A percentile compares a stretch with the other conserved stretches of the same genome.
These are phyloP conservation scores for Plecturocebus donacophilus DNA, from an alignment of 2,113 vertebrate genomes.

Conservation along the genomic window DNA sequence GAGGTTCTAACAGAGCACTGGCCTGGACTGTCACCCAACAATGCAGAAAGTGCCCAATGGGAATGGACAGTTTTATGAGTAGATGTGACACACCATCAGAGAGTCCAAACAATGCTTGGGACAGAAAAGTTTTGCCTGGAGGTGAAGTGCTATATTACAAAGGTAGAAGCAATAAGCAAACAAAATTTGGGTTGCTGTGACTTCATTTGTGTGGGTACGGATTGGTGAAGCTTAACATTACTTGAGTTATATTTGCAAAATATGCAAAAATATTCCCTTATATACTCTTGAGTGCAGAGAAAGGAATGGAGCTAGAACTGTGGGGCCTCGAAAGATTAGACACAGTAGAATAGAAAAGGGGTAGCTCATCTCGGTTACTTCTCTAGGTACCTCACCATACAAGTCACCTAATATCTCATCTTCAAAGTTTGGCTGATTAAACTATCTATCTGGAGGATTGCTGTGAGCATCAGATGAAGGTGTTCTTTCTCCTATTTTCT, in stretches of 20 bases:
- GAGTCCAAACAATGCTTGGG: background rate
- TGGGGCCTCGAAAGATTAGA: background rate
- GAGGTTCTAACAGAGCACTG: background rate
- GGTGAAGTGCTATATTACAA: background rate
- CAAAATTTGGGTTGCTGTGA: background rate
- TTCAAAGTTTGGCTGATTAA: conserved; percentile 12
- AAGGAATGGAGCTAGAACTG: background rate
- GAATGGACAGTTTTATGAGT: background rate
- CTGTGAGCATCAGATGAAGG: background rate
- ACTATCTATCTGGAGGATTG: background rate
- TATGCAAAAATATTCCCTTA: background rate
- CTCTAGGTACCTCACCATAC: background rate
- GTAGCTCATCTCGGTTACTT: background rate
- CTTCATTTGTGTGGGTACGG: conserved; percentile 3
- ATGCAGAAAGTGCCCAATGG: background rate
- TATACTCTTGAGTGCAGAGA: background rate
- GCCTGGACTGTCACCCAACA: background rate
- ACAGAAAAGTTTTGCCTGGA: background rate
- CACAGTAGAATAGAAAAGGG: background rate
- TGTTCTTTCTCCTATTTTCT: background rate
- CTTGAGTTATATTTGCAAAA: background rate
- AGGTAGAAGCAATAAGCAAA: background rate
- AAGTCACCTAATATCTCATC: background rate
- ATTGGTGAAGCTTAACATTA: background rate
- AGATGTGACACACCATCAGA: background rate